phyloP scores from a whole-genome alignment of 2,888 invertebrate species.

The Octodonta nipae region DNA sequence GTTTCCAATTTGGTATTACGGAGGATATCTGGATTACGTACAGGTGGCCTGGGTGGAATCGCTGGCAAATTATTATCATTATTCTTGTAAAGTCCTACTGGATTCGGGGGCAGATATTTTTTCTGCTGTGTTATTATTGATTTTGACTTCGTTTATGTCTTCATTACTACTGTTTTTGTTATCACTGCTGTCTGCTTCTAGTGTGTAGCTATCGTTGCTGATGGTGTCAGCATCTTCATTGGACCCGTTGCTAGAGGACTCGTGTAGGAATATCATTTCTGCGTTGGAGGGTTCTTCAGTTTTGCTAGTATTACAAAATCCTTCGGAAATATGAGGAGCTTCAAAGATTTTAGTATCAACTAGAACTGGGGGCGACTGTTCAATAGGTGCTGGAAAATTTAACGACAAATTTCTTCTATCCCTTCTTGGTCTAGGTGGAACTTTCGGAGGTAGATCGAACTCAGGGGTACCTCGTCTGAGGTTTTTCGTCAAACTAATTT shows the following conservation, averaged over 20 bases:
- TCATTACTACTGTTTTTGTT: slow-evolving; percentile 8
- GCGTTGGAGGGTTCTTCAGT: slow-evolving; percentile 29
- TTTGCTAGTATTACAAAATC: slow-evolving; percentile 40
- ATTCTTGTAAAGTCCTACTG: no score
- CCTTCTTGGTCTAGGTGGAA: slow-evolving; percentile 9
- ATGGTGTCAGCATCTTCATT: slow-evolving; percentile 11
- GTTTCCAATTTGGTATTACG: no score
- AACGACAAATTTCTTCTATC: slow-evolving; percentile 5
- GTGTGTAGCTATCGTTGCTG: slow-evolving; percentile 11
- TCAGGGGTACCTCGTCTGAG: slow-evolving; percentile 25
- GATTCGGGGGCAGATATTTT: slow-evolving; percentile 1
- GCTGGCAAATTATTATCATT: no score
- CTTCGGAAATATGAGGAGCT: slow-evolving; percentile 31
- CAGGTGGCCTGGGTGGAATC: no score
- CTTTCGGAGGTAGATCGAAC: slow-evolving; percentile 13
- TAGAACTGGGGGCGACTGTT: slow-evolving; percentile 28
- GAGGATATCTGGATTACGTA: no score
- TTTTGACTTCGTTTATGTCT: slow-evolving; percentile 5
- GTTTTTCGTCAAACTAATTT: slow-evolving; percentile 20
- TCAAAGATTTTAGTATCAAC: slow-evolving; percentile 46
- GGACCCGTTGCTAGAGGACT: slow-evolving; percentile 12
- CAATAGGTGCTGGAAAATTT: slow-evolving; percentile 10
- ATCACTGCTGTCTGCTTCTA: slow-evolving; percentile 6
- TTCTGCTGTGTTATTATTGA: neutral
- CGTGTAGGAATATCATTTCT: slow-evolving; percentile 54